Evolutionary conservation across 2,888 invertebrate species (phyloP), one percentile per base, ranked within the genome.

Genomic region (Ennomos quercinarius): DNA sequence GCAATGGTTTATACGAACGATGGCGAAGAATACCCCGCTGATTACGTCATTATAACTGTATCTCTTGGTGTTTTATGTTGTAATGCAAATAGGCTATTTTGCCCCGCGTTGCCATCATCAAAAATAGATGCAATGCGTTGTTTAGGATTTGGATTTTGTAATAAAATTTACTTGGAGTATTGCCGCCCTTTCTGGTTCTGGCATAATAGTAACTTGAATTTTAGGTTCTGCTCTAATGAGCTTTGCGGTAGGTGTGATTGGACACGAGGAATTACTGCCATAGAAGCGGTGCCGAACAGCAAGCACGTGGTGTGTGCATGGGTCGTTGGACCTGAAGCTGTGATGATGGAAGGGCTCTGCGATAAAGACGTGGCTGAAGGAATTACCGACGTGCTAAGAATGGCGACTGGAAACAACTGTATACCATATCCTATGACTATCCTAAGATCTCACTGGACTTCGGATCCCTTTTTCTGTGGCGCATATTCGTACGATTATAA

Each of bases 1-100:
- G 91, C 95, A 9, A 81, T 93, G 1, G 95, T 96, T 0, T 93
- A 93, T 55, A 95, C 95, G 49, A 86, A 93, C 52, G 96, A 96
- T 74, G 96, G 96, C 0, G 94, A 95, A 35, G 94, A 95, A 71
- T 95, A 93, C 74, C 93, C 93, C 0, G 96, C 96, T 0, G 97
- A 97, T 84, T 97, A 97, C 73, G 96, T 97, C 2, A 95, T 97
- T 42, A 89, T 96, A 40, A 97, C 97, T 0, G 93, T 96, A 8
- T 95, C 97, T 0, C 89, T 97, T 9, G 97, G 97, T 1, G 96
- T 96, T 0, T 81, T 97, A 34, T 95, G 95, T 73, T 88, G 93
- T 40, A 94, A 95, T 71, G 93, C 95, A 1, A 85, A 93, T 4
- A 93, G 93, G 59, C 77, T 97, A 70, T 97, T 97, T 76, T 95